Conservation (phyloP, 2,113 vertebrate species). For the Eulemur rufifrons region DNA sequence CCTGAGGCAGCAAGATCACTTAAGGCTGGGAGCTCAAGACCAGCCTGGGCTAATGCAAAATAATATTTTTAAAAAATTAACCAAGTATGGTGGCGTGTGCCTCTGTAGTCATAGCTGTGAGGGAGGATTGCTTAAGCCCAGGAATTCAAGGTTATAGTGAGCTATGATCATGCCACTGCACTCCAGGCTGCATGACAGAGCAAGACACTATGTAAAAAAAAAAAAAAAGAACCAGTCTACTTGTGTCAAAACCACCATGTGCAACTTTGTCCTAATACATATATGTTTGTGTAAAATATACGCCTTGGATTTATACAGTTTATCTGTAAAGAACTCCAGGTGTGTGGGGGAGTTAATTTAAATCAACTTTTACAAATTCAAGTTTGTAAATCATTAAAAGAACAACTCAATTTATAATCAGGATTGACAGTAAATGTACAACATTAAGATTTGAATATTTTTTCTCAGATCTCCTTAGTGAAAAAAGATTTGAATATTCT, state of each 20-base stretch:
- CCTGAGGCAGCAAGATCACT: too few relatives aligned
- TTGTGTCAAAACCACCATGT: not conserved
- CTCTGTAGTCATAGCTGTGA: too few relatives aligned
- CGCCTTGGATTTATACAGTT: not conserved
- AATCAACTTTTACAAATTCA: not conserved
- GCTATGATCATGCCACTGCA: too few relatives aligned
- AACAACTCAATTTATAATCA: not conserved
- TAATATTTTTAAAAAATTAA: too few relatives aligned
- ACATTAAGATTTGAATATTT: not conserved
- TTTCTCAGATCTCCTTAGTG: too few relatives aligned
- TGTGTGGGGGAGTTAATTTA: not conserved
- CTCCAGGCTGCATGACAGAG: too few relatives aligned
- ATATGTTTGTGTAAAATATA: not conserved
- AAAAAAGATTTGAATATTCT: not conserved
- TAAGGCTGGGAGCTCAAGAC: too few relatives aligned
- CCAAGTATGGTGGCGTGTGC: too few relatives aligned
- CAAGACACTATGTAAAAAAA: too few relatives aligned
- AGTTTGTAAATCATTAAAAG: not conserved
- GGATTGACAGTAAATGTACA: not conserved
- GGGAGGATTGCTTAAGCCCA: too few relatives aligned
- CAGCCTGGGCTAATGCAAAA: too few relatives aligned
- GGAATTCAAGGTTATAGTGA: too few relatives aligned
- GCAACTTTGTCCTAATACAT: not conserved
- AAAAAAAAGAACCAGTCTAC: not conserved
- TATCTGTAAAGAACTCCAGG: not conserved